These are phyloP conservation scores for Thunnus thynnus DNA, from an alignment of 2,113 vertebrate genomes.

Conservation along the genomic window DNA sequence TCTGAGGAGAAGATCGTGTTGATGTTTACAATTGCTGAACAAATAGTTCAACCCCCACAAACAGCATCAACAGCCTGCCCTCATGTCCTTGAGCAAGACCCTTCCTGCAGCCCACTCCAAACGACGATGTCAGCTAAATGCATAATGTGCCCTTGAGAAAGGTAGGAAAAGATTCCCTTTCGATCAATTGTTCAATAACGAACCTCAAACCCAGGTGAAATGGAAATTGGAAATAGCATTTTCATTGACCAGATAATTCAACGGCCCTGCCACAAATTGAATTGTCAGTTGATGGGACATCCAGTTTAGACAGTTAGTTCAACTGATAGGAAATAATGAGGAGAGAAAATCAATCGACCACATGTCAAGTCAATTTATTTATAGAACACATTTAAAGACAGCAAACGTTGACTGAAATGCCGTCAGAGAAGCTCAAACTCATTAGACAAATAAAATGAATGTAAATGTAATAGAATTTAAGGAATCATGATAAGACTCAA, in stretches of 20 bases:
- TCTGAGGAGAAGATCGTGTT: background rate
- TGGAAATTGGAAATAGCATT: slow-evolving; percentile 38
- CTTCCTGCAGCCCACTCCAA: background rate
- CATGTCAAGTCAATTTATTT: background rate
- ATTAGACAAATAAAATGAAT: background rate
- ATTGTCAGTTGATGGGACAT: slow-evolving; percentile 15
- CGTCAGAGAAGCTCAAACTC: background rate
- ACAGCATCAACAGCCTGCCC: background rate
- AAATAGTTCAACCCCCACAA: background rate
- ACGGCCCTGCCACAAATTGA: slow-evolving; percentile 5
- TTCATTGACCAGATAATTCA: slow-evolving; percentile 38
- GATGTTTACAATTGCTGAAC: background rate
- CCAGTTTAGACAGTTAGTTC: background rate
- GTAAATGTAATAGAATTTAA: background rate
- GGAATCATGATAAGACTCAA: background rate
- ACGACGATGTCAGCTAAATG: background rate
- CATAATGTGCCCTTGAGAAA: slow-evolving; percentile 23
- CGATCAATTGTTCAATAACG: background rate
- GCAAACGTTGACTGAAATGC: background rate
- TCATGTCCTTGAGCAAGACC: background rate
- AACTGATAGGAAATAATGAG: background rate
- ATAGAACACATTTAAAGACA: background rate
- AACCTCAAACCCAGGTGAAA: background rate
- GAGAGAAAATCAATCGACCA: background rate
- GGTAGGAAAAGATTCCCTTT: background rate